Conservation (phyloP, 2,113 vertebrate genomes). For the Brienomyrus brachyistius region DNA sequence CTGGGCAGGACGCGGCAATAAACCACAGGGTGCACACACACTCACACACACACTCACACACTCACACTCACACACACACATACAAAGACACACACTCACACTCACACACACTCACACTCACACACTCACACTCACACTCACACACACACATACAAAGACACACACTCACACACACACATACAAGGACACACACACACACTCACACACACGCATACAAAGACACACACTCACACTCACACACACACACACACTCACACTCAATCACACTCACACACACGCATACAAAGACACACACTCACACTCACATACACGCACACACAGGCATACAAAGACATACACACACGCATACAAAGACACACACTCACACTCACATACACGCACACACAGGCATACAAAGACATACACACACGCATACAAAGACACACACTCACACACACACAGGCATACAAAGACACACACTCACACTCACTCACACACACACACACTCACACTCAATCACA, state of each 20-base stretch:
- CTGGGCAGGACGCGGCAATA: not conserved
- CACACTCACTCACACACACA: not conserved
- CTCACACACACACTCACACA: not conserved
- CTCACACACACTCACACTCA: not conserved
- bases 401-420: too few species aligned
- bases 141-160: not conserved
- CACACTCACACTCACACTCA: not conserved
- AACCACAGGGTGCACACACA: not conserved
- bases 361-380: too few species aligned
- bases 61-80: too few species aligned
- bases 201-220: too few species aligned
- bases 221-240: too few species aligned
- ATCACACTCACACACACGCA: too few species aligned
- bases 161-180: not conserved
- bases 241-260: not conserved
- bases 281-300: fast-evolving
- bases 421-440: too few species aligned
- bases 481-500: too few species aligned
- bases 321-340: not conserved
- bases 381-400: too few species aligned
- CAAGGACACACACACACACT: too few species aligned
- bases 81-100: fast-evolving
- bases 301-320: not conserved
- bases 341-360: not conserved
- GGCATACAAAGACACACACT: too few species aligned